Base-by-base conservation (phyloP, 37 sponge, comb jelly and placozoan genomes). In the Axinella damicornis region DNA sequence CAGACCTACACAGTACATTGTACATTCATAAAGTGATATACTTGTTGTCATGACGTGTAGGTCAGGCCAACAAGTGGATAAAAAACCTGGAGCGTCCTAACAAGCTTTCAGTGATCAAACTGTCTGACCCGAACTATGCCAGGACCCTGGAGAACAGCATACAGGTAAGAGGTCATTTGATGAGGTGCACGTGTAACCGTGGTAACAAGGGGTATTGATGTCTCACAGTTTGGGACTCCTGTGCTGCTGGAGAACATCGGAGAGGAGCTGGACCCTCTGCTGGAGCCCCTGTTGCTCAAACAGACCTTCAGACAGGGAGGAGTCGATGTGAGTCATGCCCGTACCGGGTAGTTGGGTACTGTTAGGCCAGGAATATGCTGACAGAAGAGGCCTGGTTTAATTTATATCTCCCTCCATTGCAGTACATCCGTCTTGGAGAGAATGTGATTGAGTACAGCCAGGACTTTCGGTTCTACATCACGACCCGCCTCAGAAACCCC, bases 1-100 rank as follows among this genome's bases (percentile, higher is more conserved):
- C n/a, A n/a, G n/a, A n/a, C n/a, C n/a, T n/a, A n/a, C n/a, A n/a
- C 77, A 56, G 21, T 35, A 17, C 36, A 5, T 74, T 1, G 39
- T 19, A 31, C 33, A 30, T 21, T 14, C 71, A 32, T 74, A 16
- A 16, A 12, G 18, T 30, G 15, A 16, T 24, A 14, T 16, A 74
- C 35, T 17, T 46, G 30, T 57, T 22, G n/a, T n/a, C 34, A 28
- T 37, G 25, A 30, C 34, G 69, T 37, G 24, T 60, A 94, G 96
- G 96, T 18, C 99, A 98, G 76, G 99, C 99, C 18, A 99, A 99
- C 82, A 99, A 99, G 81, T 99, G 99, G 99, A 74, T 99, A 24
- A 99, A 99, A 92, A 99, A 99, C 80, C 83, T 99, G 88, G 99
- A 99, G 90, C 80, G 85, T 28, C 77, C 92, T 40, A 99, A 99